Percentiles rank a stretch among this genome's conserved stretches.
These are phyloP conservation scores for Drosophila tropicalis DNA, from an alignment of 1,140 invertebrate genomes.

Conservation along the genomic window DNA sequence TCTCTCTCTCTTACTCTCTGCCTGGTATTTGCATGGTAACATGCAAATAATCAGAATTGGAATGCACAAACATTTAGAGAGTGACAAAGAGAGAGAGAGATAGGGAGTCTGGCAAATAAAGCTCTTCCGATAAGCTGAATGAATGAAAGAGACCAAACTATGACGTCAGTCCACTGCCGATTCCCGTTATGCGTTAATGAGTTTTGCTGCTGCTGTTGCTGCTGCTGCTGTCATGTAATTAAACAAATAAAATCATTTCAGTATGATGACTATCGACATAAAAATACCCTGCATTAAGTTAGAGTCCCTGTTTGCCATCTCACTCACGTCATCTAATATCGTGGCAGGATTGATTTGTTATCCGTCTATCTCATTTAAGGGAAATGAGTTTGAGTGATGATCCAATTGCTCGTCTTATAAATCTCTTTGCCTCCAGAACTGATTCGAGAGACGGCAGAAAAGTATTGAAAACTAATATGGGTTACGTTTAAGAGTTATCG, in stretches of 20 bases:
- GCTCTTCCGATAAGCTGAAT: background rate
- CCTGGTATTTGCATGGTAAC: constrained; percentile 40
- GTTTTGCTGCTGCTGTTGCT: constrained; percentile 21
- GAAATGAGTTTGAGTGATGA: too few relatives aligned
- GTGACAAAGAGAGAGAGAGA: background rate
- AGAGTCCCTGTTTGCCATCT: too few relatives aligned
- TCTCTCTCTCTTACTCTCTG: background rate
- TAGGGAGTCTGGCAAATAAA: background rate
- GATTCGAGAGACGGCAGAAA: too few relatives aligned
- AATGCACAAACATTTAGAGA: constrained; percentile 56
- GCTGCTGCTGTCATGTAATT: constrained; percentile 11
- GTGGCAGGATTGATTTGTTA: too few relatives aligned
- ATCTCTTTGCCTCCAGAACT: too few relatives aligned
- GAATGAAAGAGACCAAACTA: background rate
- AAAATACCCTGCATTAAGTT: background rate
- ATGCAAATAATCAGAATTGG: constrained; percentile 61
- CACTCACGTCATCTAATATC: too few relatives aligned
- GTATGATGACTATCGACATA: background rate
- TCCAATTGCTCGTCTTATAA: too few relatives aligned
- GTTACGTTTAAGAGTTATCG: too few relatives aligned
- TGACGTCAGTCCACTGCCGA: constrained; percentile 39
- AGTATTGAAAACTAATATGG: too few relatives aligned
- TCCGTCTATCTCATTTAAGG: too few relatives aligned
- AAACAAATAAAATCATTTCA: background rate
- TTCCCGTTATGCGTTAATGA: constrained; percentile 51